phyloP scores from a whole-genome alignment of 2,113 vertebrate genomes.

The Callipepla squamata region DNA sequence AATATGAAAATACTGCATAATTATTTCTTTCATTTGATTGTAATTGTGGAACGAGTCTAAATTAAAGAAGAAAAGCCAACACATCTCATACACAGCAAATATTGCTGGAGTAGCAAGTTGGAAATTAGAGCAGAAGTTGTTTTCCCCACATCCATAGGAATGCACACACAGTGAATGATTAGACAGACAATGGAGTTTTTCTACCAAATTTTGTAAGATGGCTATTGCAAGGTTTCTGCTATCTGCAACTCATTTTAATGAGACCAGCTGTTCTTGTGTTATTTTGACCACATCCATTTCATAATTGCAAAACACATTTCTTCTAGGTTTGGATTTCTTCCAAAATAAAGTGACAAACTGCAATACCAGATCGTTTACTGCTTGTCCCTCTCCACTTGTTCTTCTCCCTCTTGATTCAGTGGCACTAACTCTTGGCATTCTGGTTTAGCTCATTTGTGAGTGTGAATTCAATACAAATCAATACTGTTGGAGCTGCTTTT shows the following conservation, averaged over 20 bases:
- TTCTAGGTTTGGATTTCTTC: background rate
- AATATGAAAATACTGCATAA: background rate
- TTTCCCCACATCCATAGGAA: background rate
- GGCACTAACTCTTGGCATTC: background rate
- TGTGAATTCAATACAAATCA: background rate
- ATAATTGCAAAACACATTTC: background rate
- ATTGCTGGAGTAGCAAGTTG: background rate
- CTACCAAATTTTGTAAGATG: background rate
- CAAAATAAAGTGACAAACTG: background rate
- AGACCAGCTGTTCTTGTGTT: constrained; percentile 3
- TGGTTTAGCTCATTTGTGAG: background rate
- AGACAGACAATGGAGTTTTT: background rate
- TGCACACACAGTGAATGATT: background rate
- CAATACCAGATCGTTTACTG: background rate
- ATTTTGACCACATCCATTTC: background rate
- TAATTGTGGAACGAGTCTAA: background rate
- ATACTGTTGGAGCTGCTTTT: background rate
- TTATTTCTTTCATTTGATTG: background rate
- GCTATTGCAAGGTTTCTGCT: background rate
- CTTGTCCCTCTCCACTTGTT: background rate
- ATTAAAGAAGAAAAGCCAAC: background rate
- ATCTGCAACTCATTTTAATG: background rate
- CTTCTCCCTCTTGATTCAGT: background rate
- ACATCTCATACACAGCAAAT: background rate
- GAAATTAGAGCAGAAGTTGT: background rate